phyloP scores from a whole-genome alignment of 2,888 invertebrate genomes.

The Cerastis leucographa region DNA sequence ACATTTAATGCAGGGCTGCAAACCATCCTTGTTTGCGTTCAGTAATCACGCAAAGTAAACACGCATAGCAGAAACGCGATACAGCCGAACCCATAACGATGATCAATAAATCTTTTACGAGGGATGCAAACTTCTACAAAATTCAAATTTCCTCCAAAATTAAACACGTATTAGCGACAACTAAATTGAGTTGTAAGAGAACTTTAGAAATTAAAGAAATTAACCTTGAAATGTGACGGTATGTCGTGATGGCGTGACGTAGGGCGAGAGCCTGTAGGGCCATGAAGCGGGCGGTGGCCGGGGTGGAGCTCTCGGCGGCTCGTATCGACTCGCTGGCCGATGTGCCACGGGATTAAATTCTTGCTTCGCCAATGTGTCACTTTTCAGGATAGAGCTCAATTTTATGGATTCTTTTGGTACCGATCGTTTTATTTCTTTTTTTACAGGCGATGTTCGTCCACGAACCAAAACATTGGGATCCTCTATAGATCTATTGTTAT shows the following conservation, averaged over 20 bases:
- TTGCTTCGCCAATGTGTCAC: slow-evolving; percentile 91
- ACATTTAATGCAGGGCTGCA: slow-evolving; percentile 59
- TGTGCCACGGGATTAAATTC: slow-evolving; percentile 94
- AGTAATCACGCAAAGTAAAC: slow-evolving; percentile 64
- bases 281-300: slow-evolving; percentile 87
- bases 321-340: slow-evolving; percentile 94
- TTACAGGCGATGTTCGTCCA: slow-evolving; percentile 81
- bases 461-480: slow-evolving; percentile 78
- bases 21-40: slow-evolving; percentile 59
- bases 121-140: slow-evolving; percentile 68
- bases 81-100: slow-evolving; percentile 73
- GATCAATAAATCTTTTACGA: slow-evolving; percentile 80
- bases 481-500: slow-evolving; percentile 92
- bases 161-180: slow-evolving; percentile 72
- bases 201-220: slow-evolving; percentile 85
- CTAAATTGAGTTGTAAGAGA: slow-evolving; percentile 64
- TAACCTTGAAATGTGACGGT: slow-evolving; percentile 95
- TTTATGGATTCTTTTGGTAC: slow-evolving; percentile 84
- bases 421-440: slow-evolving; percentile 84
- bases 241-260: slow-evolving; percentile 91
- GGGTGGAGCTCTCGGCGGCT: slow-evolving; percentile 91
- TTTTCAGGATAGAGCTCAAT: slow-evolving; percentile 87
- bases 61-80: slow-evolving; percentile 77
- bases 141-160: slow-evolving; percentile 84
- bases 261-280: slow-evolving; percentile 85